Evolutionary conservation across 2,113 vertebrate species (phyloP).

Genomic region (Mastomys natalensis): DNA sequence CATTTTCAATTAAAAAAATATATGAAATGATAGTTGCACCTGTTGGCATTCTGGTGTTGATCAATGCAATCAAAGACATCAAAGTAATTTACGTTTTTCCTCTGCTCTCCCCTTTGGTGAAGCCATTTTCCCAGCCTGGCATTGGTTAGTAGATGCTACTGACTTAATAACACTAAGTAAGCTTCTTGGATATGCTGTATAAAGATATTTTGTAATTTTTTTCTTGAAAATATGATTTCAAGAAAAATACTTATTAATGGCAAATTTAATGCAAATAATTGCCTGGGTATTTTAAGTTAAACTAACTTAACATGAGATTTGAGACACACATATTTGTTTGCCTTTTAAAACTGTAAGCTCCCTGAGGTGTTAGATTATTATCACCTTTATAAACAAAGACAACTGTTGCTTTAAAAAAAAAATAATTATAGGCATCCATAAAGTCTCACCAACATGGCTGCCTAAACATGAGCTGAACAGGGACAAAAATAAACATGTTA

Average conservation of each 20-base stretch:
- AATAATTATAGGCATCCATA: background rate
- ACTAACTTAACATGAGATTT: conserved; percentile 81
- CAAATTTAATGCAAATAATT: conserved; percentile 44
- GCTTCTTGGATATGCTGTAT: conserved; percentile 22
- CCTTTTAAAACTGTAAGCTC: conserved; percentile 78
- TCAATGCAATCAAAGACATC: background rate
- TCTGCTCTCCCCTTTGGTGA: background rate
- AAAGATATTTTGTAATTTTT: conserved; percentile 50
- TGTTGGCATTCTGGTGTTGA: background rate
- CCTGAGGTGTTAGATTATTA: conserved; percentile 68
- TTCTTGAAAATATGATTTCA: conserved; percentile 52
- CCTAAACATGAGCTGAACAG: background rate
- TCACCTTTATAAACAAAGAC: conserved; percentile 85
- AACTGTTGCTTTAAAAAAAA: conserved; percentile 85
- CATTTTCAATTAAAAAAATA: background rate
- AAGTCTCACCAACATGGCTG: background rate
- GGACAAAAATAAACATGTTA: background rate
- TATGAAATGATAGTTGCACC: background rate
- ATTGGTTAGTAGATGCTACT: conserved; percentile 31
- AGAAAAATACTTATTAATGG: background rate
- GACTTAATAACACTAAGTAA: conserved; percentile 57
- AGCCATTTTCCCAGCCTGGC: conserved; percentile 48
- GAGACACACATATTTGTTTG: conserved; percentile 82
- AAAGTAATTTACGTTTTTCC: background rate
- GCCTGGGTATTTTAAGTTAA: conserved; percentile 77